A percentile compares a stretch with the other conserved stretches of the same genome.
Conservation (phyloP, 2,113 vertebrate species). For the Ceuthmochares aereus region DNA sequence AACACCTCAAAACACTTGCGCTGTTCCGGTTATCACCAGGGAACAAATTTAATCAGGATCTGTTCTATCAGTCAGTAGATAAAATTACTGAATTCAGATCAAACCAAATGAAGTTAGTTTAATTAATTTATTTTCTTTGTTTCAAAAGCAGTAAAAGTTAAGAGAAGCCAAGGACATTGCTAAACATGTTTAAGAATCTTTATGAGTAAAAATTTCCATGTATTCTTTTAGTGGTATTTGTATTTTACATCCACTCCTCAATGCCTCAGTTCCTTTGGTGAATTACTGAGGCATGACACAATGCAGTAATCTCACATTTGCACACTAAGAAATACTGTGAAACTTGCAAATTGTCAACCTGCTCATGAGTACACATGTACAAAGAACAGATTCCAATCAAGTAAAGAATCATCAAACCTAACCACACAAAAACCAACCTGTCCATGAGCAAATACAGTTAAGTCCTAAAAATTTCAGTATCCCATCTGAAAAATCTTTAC, state of each 20-base stretch:
- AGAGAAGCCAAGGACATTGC: neutral
- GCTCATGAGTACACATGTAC: accelerated
- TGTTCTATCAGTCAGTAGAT: neutral
- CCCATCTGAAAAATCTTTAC: neutral
- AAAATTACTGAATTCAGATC: neutral
- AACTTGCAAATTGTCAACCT: neutral
- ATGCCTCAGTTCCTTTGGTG: accelerated
- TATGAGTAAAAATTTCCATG: neutral
- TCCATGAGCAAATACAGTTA: neutral
- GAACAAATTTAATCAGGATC: neutral
- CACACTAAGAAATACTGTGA: neutral
- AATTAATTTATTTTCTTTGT: neutral
- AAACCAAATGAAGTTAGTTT: neutral
- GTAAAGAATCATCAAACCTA: neutral
- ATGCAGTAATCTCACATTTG: neutral
- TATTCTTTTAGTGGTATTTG: neutral
- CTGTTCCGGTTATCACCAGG: neutral
- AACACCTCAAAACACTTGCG: neutral
- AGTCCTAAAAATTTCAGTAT: neutral
- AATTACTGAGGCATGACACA: neutral
- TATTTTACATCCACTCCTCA: neutral
- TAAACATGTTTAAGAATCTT: neutral
- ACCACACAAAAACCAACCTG: neutral
- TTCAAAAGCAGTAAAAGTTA: neutral
- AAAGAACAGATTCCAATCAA: neutral